Conservation (phyloP, 2,888 invertebrate genomes). For the Tetranychus piercei region DNA sequence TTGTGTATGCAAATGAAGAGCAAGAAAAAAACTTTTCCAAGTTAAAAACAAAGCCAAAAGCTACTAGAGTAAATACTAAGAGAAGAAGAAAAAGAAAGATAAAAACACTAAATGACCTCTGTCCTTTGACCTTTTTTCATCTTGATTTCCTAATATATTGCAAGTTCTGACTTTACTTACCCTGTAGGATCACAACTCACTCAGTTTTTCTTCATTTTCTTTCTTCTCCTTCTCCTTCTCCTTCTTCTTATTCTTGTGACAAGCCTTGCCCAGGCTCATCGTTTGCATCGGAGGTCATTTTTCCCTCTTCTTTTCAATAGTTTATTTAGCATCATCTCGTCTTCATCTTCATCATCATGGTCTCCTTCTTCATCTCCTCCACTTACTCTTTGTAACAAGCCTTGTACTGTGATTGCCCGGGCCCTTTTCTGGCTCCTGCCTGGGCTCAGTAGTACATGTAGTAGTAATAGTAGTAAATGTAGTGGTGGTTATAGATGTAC, state of each 20-base stretch:
- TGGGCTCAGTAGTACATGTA: neutral
- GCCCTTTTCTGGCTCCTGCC: neutral
- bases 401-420: conserved; percentile 1
- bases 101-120: too few species aligned
- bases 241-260: neutral
- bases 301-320: neutral
- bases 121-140: neutral
- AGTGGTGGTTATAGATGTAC: neutral
- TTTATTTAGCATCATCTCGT: neutral
- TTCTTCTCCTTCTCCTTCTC: neutral
- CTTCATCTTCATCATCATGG: neutral
- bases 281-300: neutral
- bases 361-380: neutral
- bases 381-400: neutral
- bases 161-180: neutral
- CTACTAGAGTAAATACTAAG: too few species aligned
- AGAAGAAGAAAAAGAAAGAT: too few species aligned
- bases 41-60: too few species aligned
- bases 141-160: neutral
- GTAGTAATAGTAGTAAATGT: neutral
- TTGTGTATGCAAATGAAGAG: too few species aligned
- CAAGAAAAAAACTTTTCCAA: too few species aligned
- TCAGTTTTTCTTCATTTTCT: neutral
- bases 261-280: neutral
- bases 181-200: neutral